Conservation (phyloP, 2,113 vertebrate genomes). For the Eclectus roratus region DNA sequence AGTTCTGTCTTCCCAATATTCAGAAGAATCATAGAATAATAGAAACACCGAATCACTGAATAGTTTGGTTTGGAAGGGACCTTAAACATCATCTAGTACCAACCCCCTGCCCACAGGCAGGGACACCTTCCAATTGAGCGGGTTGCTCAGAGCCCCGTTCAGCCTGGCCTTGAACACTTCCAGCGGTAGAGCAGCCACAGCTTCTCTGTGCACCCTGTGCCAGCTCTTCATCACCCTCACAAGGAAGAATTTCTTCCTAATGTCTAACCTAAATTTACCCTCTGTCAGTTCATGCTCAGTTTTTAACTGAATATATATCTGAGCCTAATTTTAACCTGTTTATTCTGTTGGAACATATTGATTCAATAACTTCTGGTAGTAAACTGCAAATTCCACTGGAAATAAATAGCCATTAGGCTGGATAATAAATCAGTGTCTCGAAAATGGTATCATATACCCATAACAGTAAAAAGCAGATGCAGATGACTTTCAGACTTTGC, state of each 20-base stretch:
- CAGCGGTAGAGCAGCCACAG: not conserved
- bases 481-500: not conserved
- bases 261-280: not conserved
- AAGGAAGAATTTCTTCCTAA: not conserved
- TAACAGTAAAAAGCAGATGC: not conserved
- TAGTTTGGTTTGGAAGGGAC: not conserved
- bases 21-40: not conserved
- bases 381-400: not conserved
- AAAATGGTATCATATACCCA: not conserved
- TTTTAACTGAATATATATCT: not conserved
- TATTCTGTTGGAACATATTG: not conserved
- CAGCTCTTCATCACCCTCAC: not conserved
- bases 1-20: not conserved
- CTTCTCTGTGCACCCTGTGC: not conserved
- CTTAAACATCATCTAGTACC: not conserved
- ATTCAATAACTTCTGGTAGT: not conserved
- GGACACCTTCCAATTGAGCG: not conserved
- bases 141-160: not conserved
- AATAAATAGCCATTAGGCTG: not conserved
- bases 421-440: slow-evolving; percentile 17
- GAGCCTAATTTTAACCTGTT: not conserved
- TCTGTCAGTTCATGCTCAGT: not conserved
- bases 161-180: not conserved
- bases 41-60: not conserved
- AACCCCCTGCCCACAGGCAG: not conserved